These are phyloP conservation scores for Ephialtes manifestator DNA, from an alignment of 2,888 invertebrate genomes.

Conservation along the genomic window DNA sequence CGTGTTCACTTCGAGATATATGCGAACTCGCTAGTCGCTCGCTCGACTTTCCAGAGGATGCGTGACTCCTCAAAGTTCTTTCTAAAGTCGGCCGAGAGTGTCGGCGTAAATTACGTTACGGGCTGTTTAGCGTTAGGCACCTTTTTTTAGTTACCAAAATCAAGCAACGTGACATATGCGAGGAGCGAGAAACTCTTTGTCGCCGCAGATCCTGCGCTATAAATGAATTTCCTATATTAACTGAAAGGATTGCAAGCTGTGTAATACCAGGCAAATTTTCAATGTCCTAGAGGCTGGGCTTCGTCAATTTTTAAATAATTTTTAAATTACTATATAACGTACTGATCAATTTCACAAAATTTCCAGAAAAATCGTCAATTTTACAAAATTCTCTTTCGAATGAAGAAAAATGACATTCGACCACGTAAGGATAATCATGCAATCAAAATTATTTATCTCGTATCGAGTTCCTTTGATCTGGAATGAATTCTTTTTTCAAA, in stretches of 20 bases:
- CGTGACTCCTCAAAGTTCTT: slow-evolving; percentile 65
- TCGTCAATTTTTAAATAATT: neutral
- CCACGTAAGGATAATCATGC: no score
- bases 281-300: neutral
- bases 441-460: no score
- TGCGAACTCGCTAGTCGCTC: slow-evolving; percentile 35
- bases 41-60: slow-evolving; percentile 65
- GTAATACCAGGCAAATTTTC: neutral
- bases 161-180: neutral
- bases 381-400: no score
- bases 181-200: slow-evolving; percentile 41
- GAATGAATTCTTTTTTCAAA: no score
- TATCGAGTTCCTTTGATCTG: no score
- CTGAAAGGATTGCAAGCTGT: slow-evolving; percentile 5
- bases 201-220: slow-evolving; percentile 36
- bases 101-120: slow-evolving; percentile 71
- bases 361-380: no score
- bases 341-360: no score
- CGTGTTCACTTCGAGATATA: slow-evolving; percentile 48
- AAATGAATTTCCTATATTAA: neutral
- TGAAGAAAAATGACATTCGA: no score
- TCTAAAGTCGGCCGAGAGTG: slow-evolving; percentile 68
- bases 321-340: neutral
- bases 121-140: slow-evolving; percentile 56
- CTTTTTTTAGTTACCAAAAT: slow-evolving; percentile 35